Evolutionary conservation across 2,113 vertebrate species (phyloP).

Genomic region (Ceuthmochares aereus): DNA sequence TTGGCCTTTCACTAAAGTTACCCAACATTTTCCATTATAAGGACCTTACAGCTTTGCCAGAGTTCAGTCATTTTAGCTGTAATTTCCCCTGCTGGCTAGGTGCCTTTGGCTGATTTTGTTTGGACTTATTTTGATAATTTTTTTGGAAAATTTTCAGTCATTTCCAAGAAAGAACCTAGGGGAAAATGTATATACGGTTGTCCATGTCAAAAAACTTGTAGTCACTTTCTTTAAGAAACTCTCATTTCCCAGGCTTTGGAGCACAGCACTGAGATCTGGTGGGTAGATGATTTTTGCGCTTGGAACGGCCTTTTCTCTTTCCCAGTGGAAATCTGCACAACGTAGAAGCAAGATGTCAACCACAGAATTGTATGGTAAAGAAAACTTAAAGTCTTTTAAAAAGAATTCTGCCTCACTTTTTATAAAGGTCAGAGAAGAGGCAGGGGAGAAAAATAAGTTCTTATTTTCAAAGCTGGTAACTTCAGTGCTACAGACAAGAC

Average conservation of each 20-base stretch:
- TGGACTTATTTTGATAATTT: constrained; percentile 35
- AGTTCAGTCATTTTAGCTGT: constrained; percentile 46
- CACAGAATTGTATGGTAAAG: neutral
- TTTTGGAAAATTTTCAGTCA: constrained; percentile 25
- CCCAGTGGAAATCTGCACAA: neutral
- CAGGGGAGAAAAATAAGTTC: neutral
- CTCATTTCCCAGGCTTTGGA: constrained; percentile 8
- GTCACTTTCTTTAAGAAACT: neutral
- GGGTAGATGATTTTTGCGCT: neutral
- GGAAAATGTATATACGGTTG: constrained; percentile 51
- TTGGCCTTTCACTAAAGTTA: constrained; percentile 45
- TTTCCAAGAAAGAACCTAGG: constrained; percentile 45
- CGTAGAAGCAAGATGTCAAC: neutral
- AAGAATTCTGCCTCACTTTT: neutral
- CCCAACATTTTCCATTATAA: constrained; percentile 64
- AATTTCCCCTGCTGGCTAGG: constrained; percentile 42
- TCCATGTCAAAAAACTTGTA: neutral
- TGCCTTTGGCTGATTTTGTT: constrained; percentile 47
- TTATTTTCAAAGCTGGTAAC: neutral
- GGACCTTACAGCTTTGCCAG: constrained; percentile 15
- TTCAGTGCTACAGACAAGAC: neutral
- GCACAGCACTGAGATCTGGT: neutral
- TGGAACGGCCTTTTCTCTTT: constrained; percentile 13
- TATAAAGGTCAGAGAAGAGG: neutral
- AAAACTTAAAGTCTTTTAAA: neutral